phyloP scores from a whole-genome alignment of 2,797 vertebrate genomes.

The Gouania willdenowi region DNA sequence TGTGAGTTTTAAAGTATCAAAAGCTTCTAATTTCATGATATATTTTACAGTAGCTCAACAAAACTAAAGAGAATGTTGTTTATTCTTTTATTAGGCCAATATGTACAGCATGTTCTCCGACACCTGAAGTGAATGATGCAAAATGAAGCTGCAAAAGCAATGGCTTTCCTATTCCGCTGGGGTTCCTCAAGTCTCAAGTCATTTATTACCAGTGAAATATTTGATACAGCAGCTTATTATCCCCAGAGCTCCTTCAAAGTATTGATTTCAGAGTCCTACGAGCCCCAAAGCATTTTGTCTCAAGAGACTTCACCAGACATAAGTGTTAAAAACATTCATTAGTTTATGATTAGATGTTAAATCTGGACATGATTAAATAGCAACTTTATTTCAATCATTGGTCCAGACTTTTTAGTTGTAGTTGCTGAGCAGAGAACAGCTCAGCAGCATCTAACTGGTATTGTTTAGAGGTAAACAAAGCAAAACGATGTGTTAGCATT shows the following conservation, averaged over 20 bases:
- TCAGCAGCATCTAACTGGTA: too few species aligned
- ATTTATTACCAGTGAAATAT: constrained; percentile 13
- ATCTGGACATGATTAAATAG: constrained; percentile 5
- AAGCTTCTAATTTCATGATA: too few species aligned
- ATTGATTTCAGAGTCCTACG: constrained; percentile 26
- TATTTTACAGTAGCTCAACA: too few species aligned
- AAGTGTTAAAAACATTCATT: constrained; percentile 17
- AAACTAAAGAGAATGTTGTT: too few species aligned
- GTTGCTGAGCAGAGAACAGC: too few species aligned
- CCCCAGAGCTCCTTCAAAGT: constrained; percentile 4
- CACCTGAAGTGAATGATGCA: constrained; percentile 10
- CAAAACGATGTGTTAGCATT: not conserved
- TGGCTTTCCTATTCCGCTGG: not conserved
- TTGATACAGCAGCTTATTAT: constrained; percentile 3
- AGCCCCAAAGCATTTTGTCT: constrained; percentile 9
- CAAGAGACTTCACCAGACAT: constrained; percentile 11
- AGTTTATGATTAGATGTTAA: constrained; percentile 16
- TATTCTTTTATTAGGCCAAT: too few species aligned
- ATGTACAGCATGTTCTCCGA: constrained; percentile 3
- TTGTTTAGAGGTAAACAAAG: constrained; percentile 16
- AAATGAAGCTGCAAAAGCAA: constrained; percentile 15
- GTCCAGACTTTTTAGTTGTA: too few species aligned
- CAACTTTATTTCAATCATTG: not conserved
- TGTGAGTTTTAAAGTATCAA: too few species aligned
- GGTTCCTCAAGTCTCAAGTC: not conserved